Percentiles rank a stretch among this genome's conserved stretches.
Evolutionary conservation across 2,888 invertebrate species (phyloP).

Genomic region (Rhamphomyia laevipes): DNA sequence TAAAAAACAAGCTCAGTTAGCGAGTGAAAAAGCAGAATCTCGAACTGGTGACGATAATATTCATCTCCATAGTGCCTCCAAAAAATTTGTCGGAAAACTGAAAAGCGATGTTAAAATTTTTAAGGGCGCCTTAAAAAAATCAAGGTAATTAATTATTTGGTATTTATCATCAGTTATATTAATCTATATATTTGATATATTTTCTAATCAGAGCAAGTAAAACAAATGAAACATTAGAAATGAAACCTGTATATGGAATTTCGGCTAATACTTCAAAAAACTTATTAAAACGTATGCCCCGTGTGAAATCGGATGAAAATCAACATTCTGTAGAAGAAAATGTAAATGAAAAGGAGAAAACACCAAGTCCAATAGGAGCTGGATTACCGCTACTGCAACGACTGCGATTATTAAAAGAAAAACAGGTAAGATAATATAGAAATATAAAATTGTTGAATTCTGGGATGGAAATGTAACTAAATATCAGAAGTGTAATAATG

Average conservation of each 20-base stretch:
- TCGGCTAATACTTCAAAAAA: slow-evolving; percentile 41
- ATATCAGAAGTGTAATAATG: too few species aligned
- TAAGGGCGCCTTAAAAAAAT: slow-evolving; percentile 46
- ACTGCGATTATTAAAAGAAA: slow-evolving; percentile 70
- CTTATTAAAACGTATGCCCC: slow-evolving; percentile 57
- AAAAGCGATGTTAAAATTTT: slow-evolving; percentile 71
- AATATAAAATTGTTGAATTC: too few species aligned
- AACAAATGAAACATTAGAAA: slow-evolving; percentile 54
- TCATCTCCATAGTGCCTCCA: slow-evolving; percentile 55
- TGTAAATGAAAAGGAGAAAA: slow-evolving; percentile 44
- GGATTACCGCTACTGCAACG: slow-evolving; percentile 70
- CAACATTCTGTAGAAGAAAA: slow-evolving; percentile 39
- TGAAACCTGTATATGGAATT: slow-evolving; percentile 45
- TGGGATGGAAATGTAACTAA: too few species aligned
- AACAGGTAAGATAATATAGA: slow-evolving; percentile 49
- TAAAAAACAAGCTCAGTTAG: slow-evolving; percentile 35
- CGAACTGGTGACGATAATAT: slow-evolving; percentile 23
- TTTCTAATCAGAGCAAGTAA: slow-evolving; percentile 15
- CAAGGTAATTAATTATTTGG: slow-evolving; percentile 35
- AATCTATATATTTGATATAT: background rate
- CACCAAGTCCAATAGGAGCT: slow-evolving; percentile 67
- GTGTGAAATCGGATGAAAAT: slow-evolving; percentile 61
- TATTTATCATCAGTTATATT: background rate
- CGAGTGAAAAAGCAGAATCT: slow-evolving; percentile 29
- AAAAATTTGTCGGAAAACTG: slow-evolving; percentile 70